Conservation (phyloP, 1,140 invertebrate species). For the Steinernema khuongi region DNA sequence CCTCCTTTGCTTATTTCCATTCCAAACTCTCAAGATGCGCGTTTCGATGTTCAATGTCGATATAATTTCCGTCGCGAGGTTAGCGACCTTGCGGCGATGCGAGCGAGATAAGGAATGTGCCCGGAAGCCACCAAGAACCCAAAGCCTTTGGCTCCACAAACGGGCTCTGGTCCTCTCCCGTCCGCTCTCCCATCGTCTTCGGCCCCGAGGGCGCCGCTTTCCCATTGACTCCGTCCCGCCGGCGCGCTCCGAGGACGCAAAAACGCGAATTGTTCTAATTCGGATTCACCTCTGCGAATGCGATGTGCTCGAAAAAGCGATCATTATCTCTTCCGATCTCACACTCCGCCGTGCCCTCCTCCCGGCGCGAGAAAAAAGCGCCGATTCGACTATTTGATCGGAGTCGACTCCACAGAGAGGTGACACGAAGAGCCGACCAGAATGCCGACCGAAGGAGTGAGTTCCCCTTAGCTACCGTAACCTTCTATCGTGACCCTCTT, state of each 20-base stretch:
- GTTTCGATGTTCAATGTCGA: neutral
- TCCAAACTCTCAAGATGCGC: too few species aligned
- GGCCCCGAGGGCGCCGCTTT: neutral
- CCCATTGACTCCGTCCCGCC: neutral
- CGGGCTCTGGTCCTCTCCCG: neutral
- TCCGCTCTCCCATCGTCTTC: neutral
- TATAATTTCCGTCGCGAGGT: neutral
- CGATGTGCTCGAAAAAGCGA: neutral
- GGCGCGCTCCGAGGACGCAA: neutral
- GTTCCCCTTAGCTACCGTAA: conserved; percentile 14
- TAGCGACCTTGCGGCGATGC: neutral
- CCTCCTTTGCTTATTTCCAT: too few species aligned
- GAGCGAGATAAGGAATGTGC: neutral
- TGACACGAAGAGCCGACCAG: conserved; percentile 3
- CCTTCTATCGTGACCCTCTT: too few species aligned
- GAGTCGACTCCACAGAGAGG: neutral
- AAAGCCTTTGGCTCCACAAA: neutral
- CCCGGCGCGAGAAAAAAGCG: neutral
- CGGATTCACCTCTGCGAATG: neutral
- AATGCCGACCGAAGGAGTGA: conserved; percentile 28
- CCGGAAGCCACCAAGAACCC: neutral
- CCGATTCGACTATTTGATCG: neutral
- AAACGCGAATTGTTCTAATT: conserved; percentile 8
- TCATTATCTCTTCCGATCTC: conserved; percentile 15
- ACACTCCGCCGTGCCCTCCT: neutral